phyloP scores from a whole-genome alignment of 1,140 invertebrate genomes.

The silkworm (Bombyx mori) region DNA sequence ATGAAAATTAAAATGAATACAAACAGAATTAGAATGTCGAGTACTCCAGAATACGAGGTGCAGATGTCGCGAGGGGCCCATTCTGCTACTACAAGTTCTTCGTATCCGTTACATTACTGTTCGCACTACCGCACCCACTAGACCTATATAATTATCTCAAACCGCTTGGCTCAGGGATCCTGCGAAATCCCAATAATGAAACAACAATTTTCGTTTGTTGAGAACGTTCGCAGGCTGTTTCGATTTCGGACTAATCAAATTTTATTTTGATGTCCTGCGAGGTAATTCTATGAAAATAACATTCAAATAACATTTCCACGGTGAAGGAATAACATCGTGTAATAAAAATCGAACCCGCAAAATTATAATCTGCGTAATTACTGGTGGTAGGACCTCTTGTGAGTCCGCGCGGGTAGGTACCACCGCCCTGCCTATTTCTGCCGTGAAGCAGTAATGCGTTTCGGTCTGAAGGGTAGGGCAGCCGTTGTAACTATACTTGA shows the following conservation, averaged over 20 bases:
- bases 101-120: constrained; percentile 6
- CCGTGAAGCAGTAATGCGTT: no score
- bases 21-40: not conserved
- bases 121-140: constrained; percentile 6
- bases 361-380: no score
- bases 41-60: not conserved
- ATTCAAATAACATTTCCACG: no score
- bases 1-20: no score
- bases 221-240: not conserved
- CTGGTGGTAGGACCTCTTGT: no score
- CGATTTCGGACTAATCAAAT: no score
- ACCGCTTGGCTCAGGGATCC: constrained; percentile 15
- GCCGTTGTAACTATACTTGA: no score
- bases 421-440: no score
- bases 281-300: not conserved
- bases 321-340: no score
- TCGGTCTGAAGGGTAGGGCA: no score
- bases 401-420: no score
- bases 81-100: constrained; percentile 3
- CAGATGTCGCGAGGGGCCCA: constrained; percentile 8
- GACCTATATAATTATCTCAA: constrained; percentile 10
- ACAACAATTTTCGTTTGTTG: constrained; percentile 4
- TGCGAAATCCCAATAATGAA: constrained; percentile 4
- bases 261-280: not conserved
- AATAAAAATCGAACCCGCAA: no score